These are phyloP conservation scores for Balanococcus diminutus DNA, from an alignment of 2,888 invertebrate species.

Conservation along the genomic window DNA sequence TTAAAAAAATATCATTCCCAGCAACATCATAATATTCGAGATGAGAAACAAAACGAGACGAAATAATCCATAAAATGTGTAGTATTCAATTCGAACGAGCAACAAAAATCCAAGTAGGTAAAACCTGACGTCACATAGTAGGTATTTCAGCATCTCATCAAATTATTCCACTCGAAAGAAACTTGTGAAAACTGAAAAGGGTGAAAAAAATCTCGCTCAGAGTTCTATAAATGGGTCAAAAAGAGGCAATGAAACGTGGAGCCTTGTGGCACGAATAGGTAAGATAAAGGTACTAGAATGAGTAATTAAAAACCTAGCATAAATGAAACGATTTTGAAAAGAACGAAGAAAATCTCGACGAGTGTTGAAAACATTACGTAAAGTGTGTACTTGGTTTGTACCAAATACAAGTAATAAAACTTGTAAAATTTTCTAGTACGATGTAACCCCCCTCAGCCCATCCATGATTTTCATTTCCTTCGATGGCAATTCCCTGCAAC, in stretches of 20 bases:
- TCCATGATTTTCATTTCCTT: no score
- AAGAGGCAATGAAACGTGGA: not conserved
- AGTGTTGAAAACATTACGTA: no score
- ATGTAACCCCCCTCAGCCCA: no score
- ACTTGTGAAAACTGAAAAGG: not conserved
- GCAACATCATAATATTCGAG: not conserved
- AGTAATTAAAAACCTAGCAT: not conserved
- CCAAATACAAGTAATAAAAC: no score
- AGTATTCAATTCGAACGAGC: not conserved
- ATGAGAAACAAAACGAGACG: not conserved
- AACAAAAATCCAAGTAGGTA: not conserved
- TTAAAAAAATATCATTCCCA: not conserved
- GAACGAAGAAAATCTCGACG: not conserved
- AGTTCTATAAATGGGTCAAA: not conserved
- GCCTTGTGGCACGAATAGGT: not conserved
- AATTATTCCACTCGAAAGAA: conserved; percentile 13
- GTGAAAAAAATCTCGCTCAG: not conserved
- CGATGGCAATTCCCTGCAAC: no score
- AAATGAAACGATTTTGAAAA: not conserved
- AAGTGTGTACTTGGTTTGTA: no score
- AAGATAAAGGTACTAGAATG: not conserved
- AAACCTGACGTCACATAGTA: not conserved
- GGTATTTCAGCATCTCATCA: not conserved
- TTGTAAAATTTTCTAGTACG: no score
- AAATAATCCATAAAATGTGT: not conserved